A percentile compares a stretch with the other conserved stretches of the same genome.
Conservation (phyloP, 2,888 invertebrate genomes). For the Leptopilina drosophilae region DNA sequence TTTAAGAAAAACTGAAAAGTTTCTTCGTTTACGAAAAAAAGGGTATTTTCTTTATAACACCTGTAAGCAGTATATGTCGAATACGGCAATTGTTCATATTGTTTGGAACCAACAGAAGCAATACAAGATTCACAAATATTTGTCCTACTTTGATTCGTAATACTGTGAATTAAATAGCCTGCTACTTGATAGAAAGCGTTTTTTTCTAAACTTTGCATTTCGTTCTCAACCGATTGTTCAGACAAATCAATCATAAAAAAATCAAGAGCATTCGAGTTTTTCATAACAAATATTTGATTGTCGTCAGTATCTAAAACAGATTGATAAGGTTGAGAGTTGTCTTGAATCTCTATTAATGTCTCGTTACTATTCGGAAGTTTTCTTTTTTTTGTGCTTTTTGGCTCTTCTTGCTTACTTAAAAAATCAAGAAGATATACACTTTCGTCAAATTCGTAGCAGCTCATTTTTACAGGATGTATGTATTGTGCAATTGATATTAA, state of each 20-base stretch:
- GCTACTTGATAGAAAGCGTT: background rate
- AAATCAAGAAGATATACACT: background rate
- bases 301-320: background rate
- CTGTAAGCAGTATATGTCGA: background rate
- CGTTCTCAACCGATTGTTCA: background rate
- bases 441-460: slow-evolving; percentile 27
- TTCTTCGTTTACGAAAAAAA: background rate
- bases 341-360: background rate
- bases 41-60: background rate
- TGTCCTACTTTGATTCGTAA: background rate
- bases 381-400: background rate
- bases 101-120: background rate
- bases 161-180: background rate
- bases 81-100: background rate
- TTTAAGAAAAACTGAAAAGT: background rate
- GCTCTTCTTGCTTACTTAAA: background rate
- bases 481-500: slow-evolving; percentile 39
- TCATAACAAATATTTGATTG: background rate
- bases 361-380: no score
- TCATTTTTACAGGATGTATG: background rate
- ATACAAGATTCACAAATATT: background rate
- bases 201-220: background rate
- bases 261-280: background rate
- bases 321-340: background rate
- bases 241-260: no score